Base-by-base conservation (phyloP, 2,888 invertebrate species). In the Ellobium chinense region DNA sequence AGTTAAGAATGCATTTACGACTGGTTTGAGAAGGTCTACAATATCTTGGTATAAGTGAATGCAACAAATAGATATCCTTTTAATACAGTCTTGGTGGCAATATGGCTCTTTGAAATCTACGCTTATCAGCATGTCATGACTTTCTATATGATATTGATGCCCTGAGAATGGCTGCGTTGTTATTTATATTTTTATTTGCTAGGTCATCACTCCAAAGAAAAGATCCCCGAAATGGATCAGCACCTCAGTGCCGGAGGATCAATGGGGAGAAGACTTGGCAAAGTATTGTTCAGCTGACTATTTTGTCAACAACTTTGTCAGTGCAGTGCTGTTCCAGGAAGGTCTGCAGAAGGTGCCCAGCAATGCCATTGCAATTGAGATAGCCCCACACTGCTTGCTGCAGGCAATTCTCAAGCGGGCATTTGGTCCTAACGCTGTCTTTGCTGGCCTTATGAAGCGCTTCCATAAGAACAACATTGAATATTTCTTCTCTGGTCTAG, bases 221-320 rank as follows among this genome's bases (percentile, higher is more conserved):
- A 95, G 99, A 85, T 95, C 96, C 0, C 85, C 95, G 0, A 95
- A 96, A 88, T 99, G 99, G 99, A 94, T 99, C 80, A 97, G 98
- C 83, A 96, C 98, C 31, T 98, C 98, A 72, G 96, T 99, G 89
- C 97, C 98, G 0, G 96, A 97, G 93, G 94, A 94, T 2, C 95
- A 95, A 69, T 98, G 98, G 98, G 94, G 94, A 85, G 95, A 95
- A 0, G 95, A 96, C 0, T 92, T 97, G 62, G 96, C 98, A 0
- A 95, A 95, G 91, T 94, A 95, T 88, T 98, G 97, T 84, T 97
- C 97, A 69, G 96, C 97, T 0, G 96, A 96, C 54, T 99, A 99
- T 94, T 98, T 98, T 93, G 98, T 98, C 37, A 98, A 99, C 94
- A 99, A 99, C 94, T 94, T 99, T 86, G 94, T 98, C 80, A 98